Evolutionary conservation across 2,113 vertebrate genomes (phyloP).

Genomic region (Myiozetetes cayanensis): DNA sequence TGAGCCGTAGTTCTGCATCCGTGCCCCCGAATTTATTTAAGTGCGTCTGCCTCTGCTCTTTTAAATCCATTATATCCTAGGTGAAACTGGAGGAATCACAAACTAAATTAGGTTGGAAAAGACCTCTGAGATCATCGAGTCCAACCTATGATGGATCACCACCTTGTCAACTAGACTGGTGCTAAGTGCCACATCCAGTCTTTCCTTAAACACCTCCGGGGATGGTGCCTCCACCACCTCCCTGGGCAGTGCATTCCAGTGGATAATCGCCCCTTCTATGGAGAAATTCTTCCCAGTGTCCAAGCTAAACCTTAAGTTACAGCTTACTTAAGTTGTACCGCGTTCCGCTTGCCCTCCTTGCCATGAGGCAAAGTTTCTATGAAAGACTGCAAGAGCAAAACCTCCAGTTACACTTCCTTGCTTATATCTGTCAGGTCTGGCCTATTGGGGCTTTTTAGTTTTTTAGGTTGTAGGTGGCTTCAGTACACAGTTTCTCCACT

Average conservation of each 20-base stretch:
- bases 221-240: too few relatives aligned
- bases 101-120: neutral
- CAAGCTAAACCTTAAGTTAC: too few relatives aligned
- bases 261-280: neutral
- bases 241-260: rapidly evolving
- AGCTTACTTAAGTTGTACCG: rapidly evolving
- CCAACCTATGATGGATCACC: neutral
- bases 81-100: neutral
- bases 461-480: neutral
- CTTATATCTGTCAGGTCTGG: neutral
- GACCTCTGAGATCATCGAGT: neutral
- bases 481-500: neutral
- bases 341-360: rapidly evolving
- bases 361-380: neutral
- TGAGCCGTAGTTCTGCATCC: rapidly evolving
- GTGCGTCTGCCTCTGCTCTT: neutral
- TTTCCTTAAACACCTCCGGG: neutral
- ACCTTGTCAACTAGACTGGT: neutral
- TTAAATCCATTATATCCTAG: rapidly evolving
- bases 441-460: neutral
- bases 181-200: neutral
- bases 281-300: neutral
- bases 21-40: rapidly evolving
- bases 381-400: neutral
- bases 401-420: neutral